phyloP scores from a whole-genome alignment of 1,140 invertebrate species.

The Hormaphis cornu region DNA sequence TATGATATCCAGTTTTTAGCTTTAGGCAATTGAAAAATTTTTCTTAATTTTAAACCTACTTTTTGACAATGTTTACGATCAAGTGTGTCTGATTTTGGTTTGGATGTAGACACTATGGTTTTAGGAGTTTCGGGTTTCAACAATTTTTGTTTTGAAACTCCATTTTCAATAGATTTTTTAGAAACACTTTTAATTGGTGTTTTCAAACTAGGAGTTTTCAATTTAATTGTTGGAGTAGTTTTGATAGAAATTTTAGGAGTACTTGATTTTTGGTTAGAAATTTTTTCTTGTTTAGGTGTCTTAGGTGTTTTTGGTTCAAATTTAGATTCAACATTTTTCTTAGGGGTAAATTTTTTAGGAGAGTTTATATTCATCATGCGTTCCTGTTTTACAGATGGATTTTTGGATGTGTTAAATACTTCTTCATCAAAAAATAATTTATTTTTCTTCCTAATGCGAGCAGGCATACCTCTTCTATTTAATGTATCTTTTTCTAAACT shows the following conservation, averaged over 20 bases:
- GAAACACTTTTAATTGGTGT: constrained; percentile 43
- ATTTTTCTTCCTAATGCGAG: constrained; percentile 81
- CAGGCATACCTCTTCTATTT: constrained; percentile 77
- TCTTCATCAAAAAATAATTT: constrained; percentile 85
- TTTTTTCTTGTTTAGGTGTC: constrained; percentile 30
- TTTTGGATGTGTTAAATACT: constrained; percentile 61
- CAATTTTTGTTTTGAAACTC: background rate
- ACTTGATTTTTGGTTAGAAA: constrained; percentile 29
- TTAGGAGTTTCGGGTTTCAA: constrained; percentile 34
- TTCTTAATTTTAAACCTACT: constrained; percentile 81
- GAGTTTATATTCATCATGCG: constrained; percentile 21
- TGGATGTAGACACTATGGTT: constrained; percentile 35
- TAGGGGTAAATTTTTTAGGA: constrained; percentile 28
- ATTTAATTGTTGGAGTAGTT: constrained; percentile 36
- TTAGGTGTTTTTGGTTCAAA: constrained; percentile 33
- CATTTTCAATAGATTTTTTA: constrained; percentile 14
- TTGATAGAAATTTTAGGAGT: constrained; percentile 31
- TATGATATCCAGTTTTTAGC: constrained; percentile 99
- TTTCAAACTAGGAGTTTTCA: constrained; percentile 39
- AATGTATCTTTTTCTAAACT: constrained; percentile 41
- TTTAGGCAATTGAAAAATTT: constrained; percentile 95
- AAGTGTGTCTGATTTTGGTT: constrained; percentile 29
- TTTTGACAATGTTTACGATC: constrained; percentile 73
- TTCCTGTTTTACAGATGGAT: constrained; percentile 23
- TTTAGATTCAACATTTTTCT: constrained; percentile 36